Conservation (phyloP, 2,888 invertebrate genomes). For the Ditula angustiorana region DNA sequence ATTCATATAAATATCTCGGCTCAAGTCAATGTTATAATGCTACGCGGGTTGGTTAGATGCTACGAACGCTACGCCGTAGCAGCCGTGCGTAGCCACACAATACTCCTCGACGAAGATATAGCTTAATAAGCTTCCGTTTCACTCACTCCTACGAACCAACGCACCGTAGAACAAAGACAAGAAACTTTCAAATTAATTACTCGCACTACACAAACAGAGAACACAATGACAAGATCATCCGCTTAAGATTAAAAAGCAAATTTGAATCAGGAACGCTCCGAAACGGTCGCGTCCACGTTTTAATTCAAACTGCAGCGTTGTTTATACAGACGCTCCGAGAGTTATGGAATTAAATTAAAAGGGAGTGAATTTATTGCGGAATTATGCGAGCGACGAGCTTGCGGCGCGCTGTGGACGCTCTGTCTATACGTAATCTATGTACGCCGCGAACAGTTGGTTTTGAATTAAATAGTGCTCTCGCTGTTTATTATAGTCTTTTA, state of each 20-base stretch:
- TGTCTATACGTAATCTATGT: conserved; percentile 26
- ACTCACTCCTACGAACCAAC: not conserved
- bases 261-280: conserved; percentile 32
- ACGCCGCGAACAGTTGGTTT: not conserved
- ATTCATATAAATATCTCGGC: too few species aligned
- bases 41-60: too few species aligned
- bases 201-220: conserved; percentile 6
- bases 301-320: conserved; percentile 35
- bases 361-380: conserved; percentile 45
- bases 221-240: conserved; percentile 37
- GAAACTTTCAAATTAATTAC: conserved; percentile 7
- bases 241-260: conserved; percentile 31
- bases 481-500: conserved; percentile 7
- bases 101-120: too few species aligned
- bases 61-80: conserved; percentile 6
- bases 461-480: conserved; percentile 4
- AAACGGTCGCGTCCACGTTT: conserved; percentile 30
- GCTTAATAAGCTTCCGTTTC: not conserved
- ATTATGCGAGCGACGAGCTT: conserved; percentile 38
- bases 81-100: not conserved
- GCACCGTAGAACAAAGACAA: not conserved
- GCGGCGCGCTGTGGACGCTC: conserved; percentile 25
- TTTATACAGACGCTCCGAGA: conserved; percentile 40
- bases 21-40: too few species aligned
- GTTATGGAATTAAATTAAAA: conserved; percentile 51